Evolutionary conservation across 2,797 vertebrate species (phyloP), one percentile per base, ranked within the genome.

Genomic region (Falco naumanni): DNA sequence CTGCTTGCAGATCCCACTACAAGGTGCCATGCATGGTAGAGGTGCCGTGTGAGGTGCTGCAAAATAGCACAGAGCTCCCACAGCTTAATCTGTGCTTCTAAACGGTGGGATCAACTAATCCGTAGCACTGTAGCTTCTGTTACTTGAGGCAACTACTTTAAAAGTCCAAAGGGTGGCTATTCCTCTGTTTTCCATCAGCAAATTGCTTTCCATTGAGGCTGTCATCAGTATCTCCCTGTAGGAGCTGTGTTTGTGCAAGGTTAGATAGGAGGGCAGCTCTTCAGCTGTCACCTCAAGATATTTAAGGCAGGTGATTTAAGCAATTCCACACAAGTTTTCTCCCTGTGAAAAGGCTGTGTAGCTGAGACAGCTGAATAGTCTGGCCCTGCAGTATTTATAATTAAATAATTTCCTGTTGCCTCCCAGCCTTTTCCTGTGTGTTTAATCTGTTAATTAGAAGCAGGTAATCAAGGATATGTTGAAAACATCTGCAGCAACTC

Each of bases 391-490:
- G 53, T 90, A 91, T 87, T 93, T 75, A 43, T 87, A 92, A 81
- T 93, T 94, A 94, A 68, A 34, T 72, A 72, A 72, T 83, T 87
- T 95, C 80, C 83, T 89, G 37, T 89, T 95, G 47, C 75, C 89
- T 86, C 60, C 60, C 64, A 89, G 83, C 14, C 66, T 93, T 93
- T 90, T 93, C 79, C 68, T 80, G 69, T 77, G 28, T 78, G 41
- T 92, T 97, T 91, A 89, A 80, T 94, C 83, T 94, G 56, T 71
- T 97, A 93, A 95, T 96, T 93, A 94, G 80, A 90, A 94, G 84
- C 24, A 87, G 63, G 60, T 83, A 92, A 79, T 94, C 87, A 86
- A 70, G 56, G 65, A 26, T 93, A 56, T 83, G 59, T 70, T 93
- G 91, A 91, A 92, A 96, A 95, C 57, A 71, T 93, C 61, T 93